A percentile compares a stretch with the other conserved stretches of the same genome.
These are phyloP conservation scores for Eurytoma californica DNA, from an alignment of 2,888 invertebrate species.

Conservation along the genomic window DNA sequence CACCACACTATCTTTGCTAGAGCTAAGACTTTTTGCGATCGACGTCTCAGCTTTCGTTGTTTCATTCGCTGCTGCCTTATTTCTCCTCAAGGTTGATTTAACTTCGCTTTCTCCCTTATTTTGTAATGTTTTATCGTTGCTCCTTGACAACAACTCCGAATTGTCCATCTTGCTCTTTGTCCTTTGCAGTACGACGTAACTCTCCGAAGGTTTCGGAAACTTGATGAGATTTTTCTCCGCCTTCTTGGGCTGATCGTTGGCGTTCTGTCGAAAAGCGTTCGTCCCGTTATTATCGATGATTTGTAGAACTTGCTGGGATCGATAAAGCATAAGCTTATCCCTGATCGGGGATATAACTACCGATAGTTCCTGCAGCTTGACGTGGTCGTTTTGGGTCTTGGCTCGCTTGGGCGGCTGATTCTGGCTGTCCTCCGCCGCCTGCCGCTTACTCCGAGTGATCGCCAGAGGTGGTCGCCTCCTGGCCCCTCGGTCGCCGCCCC, in stretches of 20 bases:
- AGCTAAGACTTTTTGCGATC: not conserved
- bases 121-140: not conserved
- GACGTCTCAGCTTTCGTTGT: not conserved
- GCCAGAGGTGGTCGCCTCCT: constrained; percentile 20
- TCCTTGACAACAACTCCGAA: not conserved
- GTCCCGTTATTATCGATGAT: constrained; percentile 1
- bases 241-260: not conserved
- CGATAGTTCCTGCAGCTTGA: constrained; percentile 44
- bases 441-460: constrained; percentile 37
- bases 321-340: constrained; percentile 2
- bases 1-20: constrained; percentile 35
- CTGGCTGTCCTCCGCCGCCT: constrained; percentile 15
- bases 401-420: constrained; percentile 16
- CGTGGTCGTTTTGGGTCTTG: constrained; percentile 7
- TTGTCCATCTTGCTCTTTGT: not conserved
- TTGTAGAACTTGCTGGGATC: not conserved
- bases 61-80: not conserved
- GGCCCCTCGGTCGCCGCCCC: not conserved
- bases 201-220: not conserved
- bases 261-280: constrained; percentile 37
- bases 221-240: not conserved
- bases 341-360: constrained; percentile 52
- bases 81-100: not conserved
- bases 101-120: not conserved
- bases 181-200: not conserved